These are phyloP conservation scores for Caenorhabditis parvicauda DNA, from an alignment of 2,888 invertebrate genomes.

Conservation along the genomic window DNA sequence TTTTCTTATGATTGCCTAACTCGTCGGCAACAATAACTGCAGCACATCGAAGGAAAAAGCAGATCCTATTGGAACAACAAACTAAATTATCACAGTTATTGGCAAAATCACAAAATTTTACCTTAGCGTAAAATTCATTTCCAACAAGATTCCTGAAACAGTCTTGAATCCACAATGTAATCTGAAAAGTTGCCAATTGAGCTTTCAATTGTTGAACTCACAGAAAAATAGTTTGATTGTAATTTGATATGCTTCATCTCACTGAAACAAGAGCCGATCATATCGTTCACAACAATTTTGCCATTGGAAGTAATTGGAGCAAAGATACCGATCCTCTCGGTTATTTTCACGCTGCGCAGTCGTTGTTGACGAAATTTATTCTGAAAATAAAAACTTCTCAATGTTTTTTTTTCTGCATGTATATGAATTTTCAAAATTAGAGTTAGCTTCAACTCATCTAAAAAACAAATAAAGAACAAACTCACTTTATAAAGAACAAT, in stretches of 20 bases:
- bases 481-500: slow-evolving; percentile 25
- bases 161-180: slow-evolving; percentile 12
- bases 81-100: slow-evolving; percentile 1
- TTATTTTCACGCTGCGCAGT: slow-evolving; percentile 25
- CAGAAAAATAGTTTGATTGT: slow-evolving; percentile 23
- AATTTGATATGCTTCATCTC: slow-evolving; percentile 28
- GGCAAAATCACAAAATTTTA: background rate
- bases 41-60: slow-evolving; percentile 14
- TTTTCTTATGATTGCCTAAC: no score
- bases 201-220: background rate
- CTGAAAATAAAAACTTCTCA: no score
- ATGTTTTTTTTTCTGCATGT: slow-evolving; percentile 3
- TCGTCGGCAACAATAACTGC: slow-evolving; percentile 13
- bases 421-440: background rate
- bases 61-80: slow-evolving; percentile 9
- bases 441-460: no score
- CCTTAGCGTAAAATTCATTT: slow-evolving; percentile 10
- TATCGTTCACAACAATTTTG: slow-evolving; percentile 37
- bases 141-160: no score
- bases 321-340: slow-evolving; percentile 33
- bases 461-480: background rate
- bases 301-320: slow-evolving; percentile 38
- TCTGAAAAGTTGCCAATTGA: slow-evolving; percentile 11
- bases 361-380: slow-evolving; percentile 35
- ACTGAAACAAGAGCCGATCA: slow-evolving; percentile 31